These are phyloP conservation scores for Petrolisthes cinctipes DNA, from an alignment of 2,888 invertebrate species.

Conservation along the genomic window DNA sequence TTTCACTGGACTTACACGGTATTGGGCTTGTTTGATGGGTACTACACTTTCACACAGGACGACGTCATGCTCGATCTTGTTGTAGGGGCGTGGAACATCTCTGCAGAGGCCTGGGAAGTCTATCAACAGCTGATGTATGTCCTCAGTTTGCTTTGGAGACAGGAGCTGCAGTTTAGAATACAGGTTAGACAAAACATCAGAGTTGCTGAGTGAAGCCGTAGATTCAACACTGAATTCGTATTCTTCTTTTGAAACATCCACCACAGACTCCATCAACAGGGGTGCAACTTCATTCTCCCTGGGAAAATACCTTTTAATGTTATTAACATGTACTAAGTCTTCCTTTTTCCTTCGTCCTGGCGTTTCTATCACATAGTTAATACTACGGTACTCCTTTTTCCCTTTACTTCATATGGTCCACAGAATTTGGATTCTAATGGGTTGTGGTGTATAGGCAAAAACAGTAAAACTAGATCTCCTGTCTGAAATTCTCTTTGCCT, in stretches of 20 bases:
- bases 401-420: neutral
- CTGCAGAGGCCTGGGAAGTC: neutral
- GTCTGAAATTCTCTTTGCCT: neutral
- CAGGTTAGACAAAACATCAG: neutral
- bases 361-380: conserved; percentile 7
- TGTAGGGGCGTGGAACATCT: conserved; percentile 4
- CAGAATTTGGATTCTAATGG: conserved; percentile 9
- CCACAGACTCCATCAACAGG: neutral
- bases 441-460: neutral
- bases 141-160: neutral
- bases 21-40: neutral
- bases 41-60: conserved; percentile 6
- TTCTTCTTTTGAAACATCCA: neutral
- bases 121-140: neutral
- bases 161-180: neutral
- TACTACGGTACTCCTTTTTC: neutral
- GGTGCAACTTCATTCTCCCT: neutral
- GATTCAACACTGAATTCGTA: neutral
- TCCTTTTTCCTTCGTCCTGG: neutral
- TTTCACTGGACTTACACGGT: neutral
- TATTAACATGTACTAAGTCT: conserved; percentile 16
- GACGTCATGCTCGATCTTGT: neutral
- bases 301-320: neutral
- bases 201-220: neutral
- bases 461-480: neutral